These are phyloP conservation scores for Cephus sareptanus DNA, from an alignment of 2,888 invertebrate species.

Conservation along the genomic window DNA sequence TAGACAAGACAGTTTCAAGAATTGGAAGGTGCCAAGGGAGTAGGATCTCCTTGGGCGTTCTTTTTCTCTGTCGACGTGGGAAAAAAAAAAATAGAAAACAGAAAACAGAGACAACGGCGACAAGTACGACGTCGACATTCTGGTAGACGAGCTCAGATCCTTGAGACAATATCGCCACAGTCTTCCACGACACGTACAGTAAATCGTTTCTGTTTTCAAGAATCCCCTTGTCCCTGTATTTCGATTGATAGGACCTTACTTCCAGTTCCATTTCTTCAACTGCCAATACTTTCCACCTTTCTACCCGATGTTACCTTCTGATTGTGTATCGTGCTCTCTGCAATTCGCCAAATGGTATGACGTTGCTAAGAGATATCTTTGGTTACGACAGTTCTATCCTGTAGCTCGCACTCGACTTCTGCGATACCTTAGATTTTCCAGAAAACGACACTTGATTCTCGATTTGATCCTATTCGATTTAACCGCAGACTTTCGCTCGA, in stretches of 20 bases:
- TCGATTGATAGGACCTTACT: neutral
- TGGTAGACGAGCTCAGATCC: neutral
- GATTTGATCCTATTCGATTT: neutral
- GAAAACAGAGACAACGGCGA: neutral
- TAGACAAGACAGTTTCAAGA: neutral
- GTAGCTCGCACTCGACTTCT: neutral
- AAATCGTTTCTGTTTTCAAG: neutral
- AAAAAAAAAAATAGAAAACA: neutral
- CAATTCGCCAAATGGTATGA: neutral
- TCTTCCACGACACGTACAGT: neutral
- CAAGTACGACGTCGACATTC: neutral
- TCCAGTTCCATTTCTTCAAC: neutral
- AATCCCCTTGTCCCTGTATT: neutral
- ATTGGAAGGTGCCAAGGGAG: neutral
- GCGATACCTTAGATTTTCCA: neutral
- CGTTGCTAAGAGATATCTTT: neutral
- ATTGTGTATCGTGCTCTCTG: neutral
- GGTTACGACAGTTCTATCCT: neutral
- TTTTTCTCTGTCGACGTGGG: neutral
- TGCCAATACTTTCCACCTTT: neutral
- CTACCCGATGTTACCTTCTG: neutral
- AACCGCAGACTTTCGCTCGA: neutral
- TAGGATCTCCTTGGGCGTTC: neutral
- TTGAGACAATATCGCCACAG: neutral
- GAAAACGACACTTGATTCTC: neutral